These are phyloP conservation scores for Meles meles DNA, from an alignment of 2,113 vertebrate genomes.

Conservation along the genomic window DNA sequence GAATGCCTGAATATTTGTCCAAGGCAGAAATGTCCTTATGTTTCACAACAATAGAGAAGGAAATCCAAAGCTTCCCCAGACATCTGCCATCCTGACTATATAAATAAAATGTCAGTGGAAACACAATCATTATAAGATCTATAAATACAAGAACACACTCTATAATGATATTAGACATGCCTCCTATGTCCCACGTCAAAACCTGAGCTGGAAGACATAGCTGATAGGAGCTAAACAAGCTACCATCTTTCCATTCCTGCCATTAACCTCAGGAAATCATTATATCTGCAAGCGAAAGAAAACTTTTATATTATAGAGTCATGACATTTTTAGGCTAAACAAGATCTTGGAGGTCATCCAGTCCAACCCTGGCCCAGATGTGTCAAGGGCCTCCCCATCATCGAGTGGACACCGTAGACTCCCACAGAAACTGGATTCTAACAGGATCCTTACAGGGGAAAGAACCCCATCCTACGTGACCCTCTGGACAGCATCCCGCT, in stretches of 20 bases:
- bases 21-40: neutral
- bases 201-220: neutral
- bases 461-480: slow-evolving; percentile 74
- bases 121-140: neutral
- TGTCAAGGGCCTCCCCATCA: neutral
- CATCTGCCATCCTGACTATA: neutral
- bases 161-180: neutral
- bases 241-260: neutral
- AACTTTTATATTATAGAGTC: neutral
- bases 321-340: neutral
- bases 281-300: neutral
- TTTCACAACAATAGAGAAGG: neutral
- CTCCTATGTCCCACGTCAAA: neutral
- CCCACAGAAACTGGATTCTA: neutral
- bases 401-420: accelerated
- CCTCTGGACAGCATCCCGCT: slow-evolving; percentile 82
- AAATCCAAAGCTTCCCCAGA: neutral
- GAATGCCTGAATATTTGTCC: neutral
- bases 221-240: neutral
- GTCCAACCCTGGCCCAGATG: neutral
- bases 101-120: neutral
- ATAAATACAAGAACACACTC: neutral
- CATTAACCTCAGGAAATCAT: neutral
- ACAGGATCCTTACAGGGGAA: accelerated
- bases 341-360: neutral